Base-by-base conservation (phyloP, 2,888 invertebrate species). In the Callosobruchus maculatus region DNA sequence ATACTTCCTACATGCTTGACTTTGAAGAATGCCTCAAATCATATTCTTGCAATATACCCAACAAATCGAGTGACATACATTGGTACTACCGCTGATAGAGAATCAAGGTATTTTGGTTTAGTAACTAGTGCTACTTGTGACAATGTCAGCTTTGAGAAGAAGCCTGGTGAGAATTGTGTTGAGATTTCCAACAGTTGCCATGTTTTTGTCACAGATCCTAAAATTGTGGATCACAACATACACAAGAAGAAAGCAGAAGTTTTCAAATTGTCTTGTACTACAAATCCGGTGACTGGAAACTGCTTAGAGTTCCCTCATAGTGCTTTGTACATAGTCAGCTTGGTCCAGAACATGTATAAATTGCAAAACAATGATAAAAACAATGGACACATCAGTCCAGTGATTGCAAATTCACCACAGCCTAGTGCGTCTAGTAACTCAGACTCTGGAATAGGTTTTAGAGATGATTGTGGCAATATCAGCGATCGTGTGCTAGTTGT, bases 401-500 rank as follows among this genome's bases (percentile, higher is more conserved):
- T 90, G 70, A 87, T 91, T 0, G 93, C 94, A 0, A 93, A 94
- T 81, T 96, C 96, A 0, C 95, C 96, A 0, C 95, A 95, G 80
- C 95, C 95, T 0, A 95, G 95, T 84, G 94, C 95, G 21, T 97
- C 96, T 0, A 97, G 96, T 81, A 97, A 97, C 85, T 97, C 97
- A 74, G 98, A 98, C 85, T 97, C 97, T 0, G 97, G 98, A 0
- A 97, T 98, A 76, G 97, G 97, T 0, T 97, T 97, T 82, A 92
- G 96, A 78, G 97, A 97, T 81, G 96, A 97, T 81, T 94, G 94
- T 81, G 92, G 94, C 13, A 94, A 94, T 82, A 92, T 95, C 72
- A 94, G 94, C 0, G 95, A 95, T 84, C 89, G 95, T 75, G 95
- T 95, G 81, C 85, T 94, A 49, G 92, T 94, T 0, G 93, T 94